These are phyloP conservation scores for Microtus ochrogaster DNA, from an alignment of 2,113 vertebrate genomes.

Conservation along the genomic window DNA sequence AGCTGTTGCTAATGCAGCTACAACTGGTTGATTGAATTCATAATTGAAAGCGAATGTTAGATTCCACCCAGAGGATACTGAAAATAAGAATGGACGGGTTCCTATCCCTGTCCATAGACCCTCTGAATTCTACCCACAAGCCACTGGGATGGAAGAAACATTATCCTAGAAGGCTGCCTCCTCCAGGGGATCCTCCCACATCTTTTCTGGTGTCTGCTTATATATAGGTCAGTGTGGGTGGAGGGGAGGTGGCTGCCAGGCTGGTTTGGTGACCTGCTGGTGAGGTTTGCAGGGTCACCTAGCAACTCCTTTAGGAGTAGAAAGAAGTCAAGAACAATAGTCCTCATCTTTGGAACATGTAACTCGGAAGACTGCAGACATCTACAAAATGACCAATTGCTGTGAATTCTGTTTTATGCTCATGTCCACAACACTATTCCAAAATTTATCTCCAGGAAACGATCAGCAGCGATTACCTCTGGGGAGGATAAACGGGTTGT, in stretches of 20 bases:
- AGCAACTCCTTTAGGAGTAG: constrained; percentile 25
- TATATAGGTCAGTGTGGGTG: constrained; percentile 4
- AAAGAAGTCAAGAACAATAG: neutral
- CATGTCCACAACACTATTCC: neutral
- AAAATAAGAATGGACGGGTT: neutral
- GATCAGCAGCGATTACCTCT: neutral
- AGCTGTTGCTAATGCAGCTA: neutral
- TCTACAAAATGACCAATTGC: neutral
- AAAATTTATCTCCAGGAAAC: neutral
- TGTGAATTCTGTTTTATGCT: neutral
- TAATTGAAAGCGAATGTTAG: neutral
- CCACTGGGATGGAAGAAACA: neutral
- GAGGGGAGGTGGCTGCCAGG: neutral
- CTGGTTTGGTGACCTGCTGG: constrained; percentile 38
- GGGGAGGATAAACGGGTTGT: neutral
- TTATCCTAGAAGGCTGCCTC: neutral
- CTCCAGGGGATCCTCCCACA: neutral
- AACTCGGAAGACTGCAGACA: neutral
- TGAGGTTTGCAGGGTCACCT: neutral
- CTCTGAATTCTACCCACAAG: neutral
- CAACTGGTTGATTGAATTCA: neutral
- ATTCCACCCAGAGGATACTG: neutral
- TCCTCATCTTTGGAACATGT: neutral
- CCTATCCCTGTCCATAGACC: neutral
- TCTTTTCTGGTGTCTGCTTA: neutral